Base-by-base conservation (phyloP, 2,113 vertebrate species). In the Myrmophylax atrothorax region DNA sequence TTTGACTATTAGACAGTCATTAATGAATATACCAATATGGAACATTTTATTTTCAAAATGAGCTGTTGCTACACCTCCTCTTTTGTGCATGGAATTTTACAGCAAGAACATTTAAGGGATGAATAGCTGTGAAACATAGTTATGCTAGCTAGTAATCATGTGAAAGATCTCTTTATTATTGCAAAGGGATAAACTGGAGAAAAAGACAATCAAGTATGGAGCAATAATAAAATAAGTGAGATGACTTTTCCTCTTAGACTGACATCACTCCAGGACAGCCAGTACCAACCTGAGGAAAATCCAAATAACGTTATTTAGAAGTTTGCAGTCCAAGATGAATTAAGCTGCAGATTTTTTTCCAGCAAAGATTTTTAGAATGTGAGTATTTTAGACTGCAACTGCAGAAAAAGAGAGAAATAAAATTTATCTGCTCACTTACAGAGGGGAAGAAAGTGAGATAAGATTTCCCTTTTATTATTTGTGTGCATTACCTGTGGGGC, bases 21-120 rank as follows among this genome's bases (percentile, higher is more conserved):
- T 77, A 86, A 88, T 77, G 75, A 66, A 83, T 42, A 77, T 11
- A 14, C 9, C 7, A 7, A 80, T 52, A 50, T 58, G 46, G 42
- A 85, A 59, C 66, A 70, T 66, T 95, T 87, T 15, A 29, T 90
- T 93, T 96, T 80, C 47, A 55, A 73, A 89, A 49, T 35, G 89
- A 50, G 20, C 12, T 91, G 91, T 87, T 60, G 7, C 50, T 70
- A 22, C 88, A 47, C 12, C 14, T 87, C 85, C 55, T 46, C 37
- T 87, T 84, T 47, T 49, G 26, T 68, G 22, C 25, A 16, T n/a
- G 35, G 50, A 87, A 91, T 90, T 87, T 85, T 59, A 59, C 35
- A 74, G 46, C 35, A 70, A 78, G 33, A 26, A 83, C 31, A 55
- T 59, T 66, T 44, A 79, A 62, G 44, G 35, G 66, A 69, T 44